phyloP scores from a whole-genome alignment of 2,113 vertebrate species.

The Glaucomys volans region DNA sequence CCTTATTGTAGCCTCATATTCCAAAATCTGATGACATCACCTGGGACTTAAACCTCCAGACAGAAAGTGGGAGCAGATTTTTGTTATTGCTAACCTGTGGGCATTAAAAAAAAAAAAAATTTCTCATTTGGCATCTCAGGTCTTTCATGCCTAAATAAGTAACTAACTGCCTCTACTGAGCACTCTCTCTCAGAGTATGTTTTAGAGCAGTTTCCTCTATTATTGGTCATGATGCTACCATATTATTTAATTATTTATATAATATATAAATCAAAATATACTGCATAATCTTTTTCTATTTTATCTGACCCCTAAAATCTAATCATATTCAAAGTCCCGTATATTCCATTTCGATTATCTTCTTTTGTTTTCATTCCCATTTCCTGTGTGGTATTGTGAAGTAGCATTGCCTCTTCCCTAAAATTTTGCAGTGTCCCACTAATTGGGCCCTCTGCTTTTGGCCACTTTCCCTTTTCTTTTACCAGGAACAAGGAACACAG shows the following conservation, averaged over 20 bases:
- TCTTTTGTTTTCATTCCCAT: not conserved
- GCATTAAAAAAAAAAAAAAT: not conserved
- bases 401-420: not conserved
- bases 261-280: constrained; percentile 23
- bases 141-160: not conserved
- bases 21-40: not conserved
- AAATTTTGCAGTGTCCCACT: not conserved
- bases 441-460: not conserved
- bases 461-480: not conserved
- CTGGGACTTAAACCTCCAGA: not conserved
- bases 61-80: not conserved
- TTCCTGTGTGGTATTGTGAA: not conserved
- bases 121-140: not conserved
- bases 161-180: not conserved
- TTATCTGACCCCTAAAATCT: not conserved
- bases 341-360: not conserved
- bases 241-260: not conserved
- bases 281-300: not conserved
- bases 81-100: not conserved
- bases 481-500: not conserved
- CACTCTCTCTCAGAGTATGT: not conserved
- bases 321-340: not conserved
- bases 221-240: not conserved
- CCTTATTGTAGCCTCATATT: not conserved
- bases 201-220: not conserved